Base-by-base conservation (phyloP, 1,140 invertebrate species). In the Tribolium madens region DNA sequence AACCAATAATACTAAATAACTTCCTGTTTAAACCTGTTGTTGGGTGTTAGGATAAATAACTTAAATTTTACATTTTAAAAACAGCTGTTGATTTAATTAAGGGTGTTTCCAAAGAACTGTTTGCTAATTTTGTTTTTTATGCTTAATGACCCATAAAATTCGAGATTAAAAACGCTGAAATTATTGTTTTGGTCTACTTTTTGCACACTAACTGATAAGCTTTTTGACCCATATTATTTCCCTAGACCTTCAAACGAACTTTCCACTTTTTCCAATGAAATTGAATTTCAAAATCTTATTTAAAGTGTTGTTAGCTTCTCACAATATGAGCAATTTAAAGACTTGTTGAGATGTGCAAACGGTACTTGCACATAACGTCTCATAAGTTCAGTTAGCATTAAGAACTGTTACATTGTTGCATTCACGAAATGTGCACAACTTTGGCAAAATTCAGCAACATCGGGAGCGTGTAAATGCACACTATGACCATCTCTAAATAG, bases 191-290 rank as follows among this genome's bases (percentile, higher is more conserved):
- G 21, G 21, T 26, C 21, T 26, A 26, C 21, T 4, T 26, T 26
- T 26, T 26, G 21, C 21, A 26, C 21, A 26, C 21, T 26, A 26
- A 26, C 6, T 26, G 21, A 26, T 26, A 26, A 26, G 21, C 3
- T 5, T 3, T 26, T 26, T 26, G 21, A 26, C 36, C 2, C 1
- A 10, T n/a, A 10, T 42, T n/a, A 42, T 42, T 42, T 42, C 7
- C 7, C 36, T 10, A 42, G 3, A 42, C 36, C 36, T 42, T 42
- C n/a, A 18, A 21, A 17, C 3, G 7, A 57, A 57, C n/a, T 33
- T 64, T 33, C 57, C 57, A 64, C 57, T 64, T 33, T 64, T 33
- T 14, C 14, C 26, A 14, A 33, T 33, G 57, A 64, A 31, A 64
- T 33, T 7, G 6, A 33, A 64, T 3, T 42, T 10, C 5, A 7